Percentiles rank a stretch among this genome's conserved stretches.
Conservation (phyloP, 2,797 vertebrate genomes). For the Anguilla anguilla region DNA sequence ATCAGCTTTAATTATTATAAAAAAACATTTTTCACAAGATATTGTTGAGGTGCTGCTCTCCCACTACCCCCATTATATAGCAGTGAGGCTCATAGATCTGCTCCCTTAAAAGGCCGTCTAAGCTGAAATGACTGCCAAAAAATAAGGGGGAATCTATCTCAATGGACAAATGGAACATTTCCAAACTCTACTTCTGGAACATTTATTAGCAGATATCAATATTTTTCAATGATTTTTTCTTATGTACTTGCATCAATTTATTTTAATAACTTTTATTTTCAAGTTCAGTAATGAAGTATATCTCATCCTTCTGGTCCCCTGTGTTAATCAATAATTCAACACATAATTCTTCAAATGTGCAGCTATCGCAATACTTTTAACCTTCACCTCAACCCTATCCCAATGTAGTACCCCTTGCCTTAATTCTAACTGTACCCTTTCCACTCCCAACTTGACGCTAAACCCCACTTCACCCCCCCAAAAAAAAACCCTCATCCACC, state of each 20-base stretch:
- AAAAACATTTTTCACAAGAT: neutral
- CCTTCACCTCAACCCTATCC: neutral
- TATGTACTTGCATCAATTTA: neutral
- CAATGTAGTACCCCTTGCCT: too few species aligned
- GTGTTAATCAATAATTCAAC: neutral
- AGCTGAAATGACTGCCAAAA: neutral
- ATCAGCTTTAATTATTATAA: neutral
- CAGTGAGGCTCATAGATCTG: slow-evolving; percentile 14
- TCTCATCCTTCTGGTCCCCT: neutral
- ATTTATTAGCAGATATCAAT: neutral
- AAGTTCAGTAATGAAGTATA: neutral
- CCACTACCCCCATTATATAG: neutral
- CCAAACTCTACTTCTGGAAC: neutral
- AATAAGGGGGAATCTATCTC: neutral
- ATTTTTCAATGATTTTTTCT: neutral
- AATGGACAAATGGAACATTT: neutral
- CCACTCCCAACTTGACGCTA: too few species aligned
- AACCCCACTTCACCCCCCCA: too few species aligned
- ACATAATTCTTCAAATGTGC: neutral
- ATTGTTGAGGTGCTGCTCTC: slow-evolving; percentile 12
- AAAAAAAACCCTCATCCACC: too few species aligned
- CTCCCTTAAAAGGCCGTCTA: neutral
- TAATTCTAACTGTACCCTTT: too few species aligned
- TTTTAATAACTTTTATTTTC: neutral
- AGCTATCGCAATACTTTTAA: neutral